A percentile compares a stretch with the other conserved stretches of the same genome.
phyloP scores from a whole-genome alignment of 2,888 invertebrate genomes.

The Formica aserva region DNA sequence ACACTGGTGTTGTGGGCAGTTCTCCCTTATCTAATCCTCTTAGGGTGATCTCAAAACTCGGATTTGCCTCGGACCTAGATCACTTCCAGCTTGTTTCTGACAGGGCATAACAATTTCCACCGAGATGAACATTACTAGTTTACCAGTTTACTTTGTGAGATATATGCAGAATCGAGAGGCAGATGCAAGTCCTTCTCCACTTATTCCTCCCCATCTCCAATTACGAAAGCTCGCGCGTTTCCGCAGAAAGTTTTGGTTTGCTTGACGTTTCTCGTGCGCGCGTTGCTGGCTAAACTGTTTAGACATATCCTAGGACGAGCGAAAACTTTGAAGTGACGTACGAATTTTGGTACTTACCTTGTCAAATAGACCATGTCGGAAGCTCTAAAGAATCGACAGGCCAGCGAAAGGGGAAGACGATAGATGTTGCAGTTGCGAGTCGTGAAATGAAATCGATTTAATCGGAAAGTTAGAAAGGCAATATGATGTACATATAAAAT shows the following conservation, averaged over 20 bases:
- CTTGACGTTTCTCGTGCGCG: conserved; percentile 52
- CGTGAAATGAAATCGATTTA: conserved; percentile 19
- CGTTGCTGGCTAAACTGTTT: conserved; percentile 53
- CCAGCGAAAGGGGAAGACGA: conserved; percentile 1
- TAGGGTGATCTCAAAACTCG: conserved; percentile 35
- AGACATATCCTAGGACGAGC: conserved; percentile 49
- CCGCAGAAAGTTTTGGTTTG: conserved; percentile 56
- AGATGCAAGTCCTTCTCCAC: conserved; percentile 34
- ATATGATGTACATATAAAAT: neutral
- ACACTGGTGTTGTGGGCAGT: conserved; percentile 16
- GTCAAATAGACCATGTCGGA: conserved; percentile 15
- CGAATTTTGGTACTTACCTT: conserved; percentile 56
- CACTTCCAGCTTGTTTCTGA: conserved; percentile 33
- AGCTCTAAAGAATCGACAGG: conserved; percentile 40
- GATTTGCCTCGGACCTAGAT: conserved; percentile 41
- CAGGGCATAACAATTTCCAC: conserved; percentile 50
- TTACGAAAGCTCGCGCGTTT: conserved; percentile 50
- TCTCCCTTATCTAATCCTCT: conserved; percentile 46
- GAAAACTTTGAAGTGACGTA: conserved; percentile 55
- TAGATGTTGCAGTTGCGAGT: neutral
- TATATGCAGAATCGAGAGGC: conserved; percentile 50
- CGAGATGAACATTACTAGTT: conserved; percentile 56
- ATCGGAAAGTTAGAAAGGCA: neutral
- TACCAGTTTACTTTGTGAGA: conserved; percentile 42
- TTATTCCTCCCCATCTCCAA: conserved; percentile 39